Conservation (phyloP, 2,797 vertebrate species). For the Carduelis carduelis region DNA sequence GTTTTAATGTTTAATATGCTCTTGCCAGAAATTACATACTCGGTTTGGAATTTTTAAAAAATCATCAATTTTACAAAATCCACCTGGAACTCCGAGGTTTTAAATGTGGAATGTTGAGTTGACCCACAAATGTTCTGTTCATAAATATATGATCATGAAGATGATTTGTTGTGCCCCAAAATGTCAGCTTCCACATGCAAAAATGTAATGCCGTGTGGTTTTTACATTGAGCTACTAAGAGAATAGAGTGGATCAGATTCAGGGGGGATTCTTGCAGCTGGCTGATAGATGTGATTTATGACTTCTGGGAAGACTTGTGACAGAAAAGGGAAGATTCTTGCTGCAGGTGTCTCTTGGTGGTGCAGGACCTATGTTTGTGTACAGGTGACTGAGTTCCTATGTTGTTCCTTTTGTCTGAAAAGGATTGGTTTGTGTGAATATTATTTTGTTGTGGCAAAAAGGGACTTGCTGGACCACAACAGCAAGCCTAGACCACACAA, state of each 20-base stretch:
- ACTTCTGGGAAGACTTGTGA: neutral
- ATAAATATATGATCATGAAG: neutral
- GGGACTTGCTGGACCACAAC: neutral
- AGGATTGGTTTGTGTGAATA: neutral
- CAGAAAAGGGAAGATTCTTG: neutral
- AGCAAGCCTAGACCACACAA: neutral
- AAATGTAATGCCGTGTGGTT: neutral
- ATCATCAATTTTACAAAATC: neutral
- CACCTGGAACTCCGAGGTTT: neutral
- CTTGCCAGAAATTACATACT: neutral
- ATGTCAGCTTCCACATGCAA: neutral
- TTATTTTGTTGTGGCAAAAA: neutral
- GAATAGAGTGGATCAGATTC: neutral
- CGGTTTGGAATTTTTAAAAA: neutral
- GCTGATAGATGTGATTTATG: neutral
- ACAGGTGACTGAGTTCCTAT: neutral
- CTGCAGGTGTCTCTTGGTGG: neutral
- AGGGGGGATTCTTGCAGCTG: neutral
- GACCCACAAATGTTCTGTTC: neutral
- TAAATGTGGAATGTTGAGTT: neutral
- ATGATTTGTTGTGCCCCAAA: neutral
- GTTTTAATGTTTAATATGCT: neutral
- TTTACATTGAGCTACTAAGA: neutral
- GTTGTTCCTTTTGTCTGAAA: neutral
- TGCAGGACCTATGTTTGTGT: neutral